These are phyloP conservation scores for Bombus turneri DNA, from an alignment of 1,140 invertebrate species.

Conservation along the genomic window DNA sequence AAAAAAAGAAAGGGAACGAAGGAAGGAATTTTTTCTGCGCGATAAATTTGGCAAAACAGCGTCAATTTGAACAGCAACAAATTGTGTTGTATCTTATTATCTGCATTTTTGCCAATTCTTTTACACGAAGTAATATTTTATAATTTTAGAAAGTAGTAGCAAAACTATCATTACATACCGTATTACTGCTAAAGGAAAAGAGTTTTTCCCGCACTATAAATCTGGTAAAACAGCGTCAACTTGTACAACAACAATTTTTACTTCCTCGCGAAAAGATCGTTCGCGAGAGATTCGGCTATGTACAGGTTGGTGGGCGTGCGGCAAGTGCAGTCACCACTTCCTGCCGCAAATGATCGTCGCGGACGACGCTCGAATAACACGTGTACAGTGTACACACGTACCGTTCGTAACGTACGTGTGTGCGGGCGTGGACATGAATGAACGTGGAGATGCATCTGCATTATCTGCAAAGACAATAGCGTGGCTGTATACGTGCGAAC, in stretches of 20 bases:
- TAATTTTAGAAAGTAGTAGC: background rate
- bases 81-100: background rate
- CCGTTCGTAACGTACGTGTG: background rate
- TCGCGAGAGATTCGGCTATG: background rate
- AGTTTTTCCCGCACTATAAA: background rate
- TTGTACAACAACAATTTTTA: conserved; percentile 31
- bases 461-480: conserved; percentile 31
- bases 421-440: conserved; percentile 44
- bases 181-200: background rate
- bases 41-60: background rate
- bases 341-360: conserved; percentile 61
- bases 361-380: conserved; percentile 29
- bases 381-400: conserved; percentile 33
- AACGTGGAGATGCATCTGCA: conserved; percentile 20
- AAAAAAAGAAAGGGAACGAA: background rate
- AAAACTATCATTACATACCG: background rate
- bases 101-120: background rate
- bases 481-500: background rate
- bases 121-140: background rate
- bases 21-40: background rate
- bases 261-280: conserved; percentile 22
- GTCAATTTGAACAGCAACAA: background rate
- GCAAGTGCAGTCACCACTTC: conserved; percentile 52
- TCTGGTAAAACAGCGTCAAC: background rate
- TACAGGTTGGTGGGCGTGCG: conserved; percentile 39